Conservation (phyloP, 2,113 vertebrate species). For the Polyodon spathula region DNA sequence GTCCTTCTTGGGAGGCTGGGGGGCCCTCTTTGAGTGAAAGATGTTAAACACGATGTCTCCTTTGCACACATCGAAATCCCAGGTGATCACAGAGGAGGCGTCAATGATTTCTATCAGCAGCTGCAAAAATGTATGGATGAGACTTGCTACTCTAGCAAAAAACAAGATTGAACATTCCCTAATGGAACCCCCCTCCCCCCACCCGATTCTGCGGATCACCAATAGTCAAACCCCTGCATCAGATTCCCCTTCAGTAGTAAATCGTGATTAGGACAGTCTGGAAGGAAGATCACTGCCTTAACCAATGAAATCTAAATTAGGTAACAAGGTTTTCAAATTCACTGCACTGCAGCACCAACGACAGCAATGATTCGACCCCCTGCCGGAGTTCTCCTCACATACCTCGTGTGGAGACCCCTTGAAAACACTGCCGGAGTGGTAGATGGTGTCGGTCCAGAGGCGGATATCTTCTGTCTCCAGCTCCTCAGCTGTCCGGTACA, state of each 20-base stretch:
- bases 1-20: slow-evolving; percentile 76
- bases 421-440: slow-evolving; percentile 87
- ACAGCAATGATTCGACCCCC: no score
- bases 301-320: no score
- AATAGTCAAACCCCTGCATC: no score
- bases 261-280: no score
- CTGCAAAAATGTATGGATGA: slow-evolving; percentile 38
- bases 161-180: no score
- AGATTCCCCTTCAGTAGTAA: no score
- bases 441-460: slow-evolving; percentile 88
- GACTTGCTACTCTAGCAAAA: not conserved
- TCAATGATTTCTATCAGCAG: slow-evolving; percentile 84
- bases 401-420: slow-evolving; percentile 93
- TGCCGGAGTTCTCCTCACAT: no score
- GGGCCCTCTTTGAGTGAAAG: slow-evolving; percentile 80
- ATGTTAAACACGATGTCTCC: slow-evolving; percentile 88
- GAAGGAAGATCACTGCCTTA: no score
- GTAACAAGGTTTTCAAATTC: not conserved
- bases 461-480: slow-evolving; percentile 81
- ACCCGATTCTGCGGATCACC: no score
- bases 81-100: slow-evolving; percentile 85
- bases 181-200: no score
- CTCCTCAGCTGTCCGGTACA: slow-evolving; percentile 86
- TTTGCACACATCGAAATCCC: slow-evolving; percentile 95
- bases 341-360: no score